Evolutionary conservation across 2,797 vertebrate genomes (phyloP), one percentile per base, ranked within the genome.

Genomic region (Echiichthys vipera): DNA sequence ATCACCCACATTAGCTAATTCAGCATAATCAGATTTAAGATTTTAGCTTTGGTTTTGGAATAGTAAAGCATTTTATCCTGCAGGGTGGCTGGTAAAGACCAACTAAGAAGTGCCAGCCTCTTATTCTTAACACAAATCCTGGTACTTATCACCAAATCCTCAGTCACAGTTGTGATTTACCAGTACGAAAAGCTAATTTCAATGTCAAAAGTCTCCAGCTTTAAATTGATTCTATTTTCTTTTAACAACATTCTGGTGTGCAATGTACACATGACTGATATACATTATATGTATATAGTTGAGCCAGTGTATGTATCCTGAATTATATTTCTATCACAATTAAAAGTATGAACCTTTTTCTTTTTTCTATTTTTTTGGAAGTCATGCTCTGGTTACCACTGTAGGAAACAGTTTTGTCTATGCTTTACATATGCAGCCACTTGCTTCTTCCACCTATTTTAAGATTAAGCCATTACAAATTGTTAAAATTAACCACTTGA

Each of bases 131-230:
- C 11, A 22, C 74, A 84, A 88, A 87, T 89, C 85, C 80, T 40
- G 66, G 20, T 81, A 77, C 86, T 88, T 81, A 78, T 30, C 74
- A 58, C 34, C 54, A 86, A 87, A 83, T 83, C 83, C 75, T 46
- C 22, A 9, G 7, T 40, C 46, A 18, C 59, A 24, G 69, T 72
- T 67, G 74, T 54, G 73, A 64, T 81, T 81, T 74, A 37, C 32
- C 24, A 5, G 29, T 1, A 54, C 39, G 5, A 56, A 53, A 84
- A 88, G 68, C 84, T 79, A 72, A 79, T 75, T 85, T 77, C 11
- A 34, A 2, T 51, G 65, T 73, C 40, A 81, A 29, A 74, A 64
- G 46, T 59, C 59, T 62, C 37, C 47, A 47, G 22, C 6, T 54
- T 78, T 63, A 65, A 11, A 15, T 4, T 13, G 12, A 50, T 20